These are phyloP conservation scores for Drosophila prosaltans DNA, from an alignment of 1,140 invertebrate genomes.

Conservation along the genomic window DNA sequence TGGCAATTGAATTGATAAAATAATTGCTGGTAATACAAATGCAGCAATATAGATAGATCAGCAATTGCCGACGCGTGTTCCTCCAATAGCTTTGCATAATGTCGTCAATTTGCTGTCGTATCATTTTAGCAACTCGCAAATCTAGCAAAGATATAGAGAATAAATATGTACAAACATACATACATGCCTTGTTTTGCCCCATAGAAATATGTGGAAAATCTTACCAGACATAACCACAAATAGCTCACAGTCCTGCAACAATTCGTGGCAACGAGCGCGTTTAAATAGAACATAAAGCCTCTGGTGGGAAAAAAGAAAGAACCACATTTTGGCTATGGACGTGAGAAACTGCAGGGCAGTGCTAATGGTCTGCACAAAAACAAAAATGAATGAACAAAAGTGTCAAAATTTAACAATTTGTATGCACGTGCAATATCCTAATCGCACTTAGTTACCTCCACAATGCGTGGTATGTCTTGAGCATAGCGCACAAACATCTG, in stretches of 20 bases:
- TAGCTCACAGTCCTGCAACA: slow-evolving; percentile 62
- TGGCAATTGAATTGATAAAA: slow-evolving; percentile 50
- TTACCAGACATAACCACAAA: slow-evolving; percentile 55
- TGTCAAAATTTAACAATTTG: slow-evolving; percentile 25
- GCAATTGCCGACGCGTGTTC: slow-evolving; percentile 59
- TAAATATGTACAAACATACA: neutral
- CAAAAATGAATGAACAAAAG: slow-evolving; percentile 3
- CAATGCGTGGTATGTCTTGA: slow-evolving; percentile 55
- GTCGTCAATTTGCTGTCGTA: slow-evolving; percentile 45
- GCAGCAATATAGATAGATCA: slow-evolving; percentile 59
- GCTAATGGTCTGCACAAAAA: slow-evolving; percentile 49
- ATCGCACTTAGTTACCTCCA: slow-evolving; percentile 37
- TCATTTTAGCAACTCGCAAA: slow-evolving; percentile 34
- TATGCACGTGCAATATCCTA: slow-evolving; percentile 14
- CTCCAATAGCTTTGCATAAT: slow-evolving; percentile 60
- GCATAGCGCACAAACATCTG: slow-evolving; percentile 50
- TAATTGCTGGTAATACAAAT: slow-evolving; percentile 55
- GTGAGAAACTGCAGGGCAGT: slow-evolving; percentile 63
- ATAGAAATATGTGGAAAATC: no score
- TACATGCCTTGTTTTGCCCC: no score
- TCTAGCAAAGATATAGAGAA: slow-evolving; percentile 28
- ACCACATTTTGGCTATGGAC: slow-evolving; percentile 67
- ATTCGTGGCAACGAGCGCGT: slow-evolving; percentile 50
- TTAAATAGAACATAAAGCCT: slow-evolving; percentile 52
- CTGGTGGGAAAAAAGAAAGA: slow-evolving; percentile 54